Evolutionary conservation across 2,113 vertebrate species (phyloP), one percentile per base, ranked within the genome.

Genomic region (Pogona vitticeps): DNA sequence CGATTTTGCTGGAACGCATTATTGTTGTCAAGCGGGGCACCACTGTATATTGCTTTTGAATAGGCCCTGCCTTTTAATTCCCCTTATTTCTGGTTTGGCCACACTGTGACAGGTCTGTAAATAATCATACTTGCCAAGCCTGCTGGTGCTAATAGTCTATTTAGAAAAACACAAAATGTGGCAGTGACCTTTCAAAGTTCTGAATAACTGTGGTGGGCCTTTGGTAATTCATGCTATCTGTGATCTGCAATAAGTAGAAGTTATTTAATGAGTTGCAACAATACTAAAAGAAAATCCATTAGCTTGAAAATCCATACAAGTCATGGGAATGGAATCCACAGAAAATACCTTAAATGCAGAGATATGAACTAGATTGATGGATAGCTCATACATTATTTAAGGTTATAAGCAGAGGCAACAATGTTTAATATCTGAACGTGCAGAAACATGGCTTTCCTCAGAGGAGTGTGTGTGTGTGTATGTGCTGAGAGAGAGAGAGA

Each of bases 161-260:
- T 87, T 36, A 61, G 46, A 56, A 80, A 80, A 84, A 72, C 61
- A 71, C 73, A 82, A 17, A 78, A 15, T 58, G 86, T 88, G 15
- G n/a, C 33, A 31, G 28, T 46, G 56, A 80, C 42, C 36, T 59
- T 83, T 71, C 38, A 59, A 33, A 20, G 17, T 71, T 77, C 36
- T 88, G 80, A 77, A 82, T 67, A 87, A 67, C 8, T n/a, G 70
- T 31, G 18, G 40, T 71, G 28, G 4, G 14, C 33, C 23, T 12
- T 31, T 18, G 75, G n/a, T 81, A 17, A 56, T 90, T 4, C 17
- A 38, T 40, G 56, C 13, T 14, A 31, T 8, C 76, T 0, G 75
- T 91, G 61, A 80, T 85, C 8, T 75, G 82, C 89, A 88, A 85
- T 59, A 70, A 1, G 40, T 76, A 88, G 86, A 70, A 59, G 63